Base-by-base conservation (phyloP, 2,113 vertebrate genomes). In the Thymallus thymallus region DNA sequence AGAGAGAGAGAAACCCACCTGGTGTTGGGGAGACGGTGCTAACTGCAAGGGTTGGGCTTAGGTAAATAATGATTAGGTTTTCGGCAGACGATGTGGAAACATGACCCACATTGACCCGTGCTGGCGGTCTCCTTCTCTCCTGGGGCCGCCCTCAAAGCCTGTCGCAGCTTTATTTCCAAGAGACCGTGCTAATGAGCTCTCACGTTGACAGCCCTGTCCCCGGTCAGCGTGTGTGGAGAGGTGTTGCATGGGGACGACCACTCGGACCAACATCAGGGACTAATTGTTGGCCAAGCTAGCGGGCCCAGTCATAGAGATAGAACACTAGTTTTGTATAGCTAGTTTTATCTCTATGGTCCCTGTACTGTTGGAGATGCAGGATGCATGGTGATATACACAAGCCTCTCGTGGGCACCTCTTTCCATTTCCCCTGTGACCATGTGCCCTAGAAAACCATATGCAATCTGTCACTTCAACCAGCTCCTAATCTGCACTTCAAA, bases 171-270 rank as follows among this genome's bases (percentile, higher is more conserved):
- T 63, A 69, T 75, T 69, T 73, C 74, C 63, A 66, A 75, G 24
- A 63, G 79, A 56, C 24, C 60, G 71, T 55, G 72, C 76, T 85
- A 85, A 83, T 85, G 74, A 85, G 76, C 46, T 74, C 72, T 83
- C 80, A 64, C 72, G 60, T 64, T 79, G 76, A 83, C 74, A 75
- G 75, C 68, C 51, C 23, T 35, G 55, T 70, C 72, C 72, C 71
- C 71, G 55, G 71, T 41, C 68, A 55, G 69, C 24, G 62, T 62
- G 69, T 56, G 63, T 66, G 9, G 35, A 12, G 35, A 41, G 35
- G 35, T 41, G 35, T 9, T 41, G 35, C 35, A 41, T 41, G 45
- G 23, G 67, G 29, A 66, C 30, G 29, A 29, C 64, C 16, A 32
- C 64, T 68, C 22, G 65, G 74, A 46, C 74, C 23, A 62, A 72